Conservation (phyloP, 2,113 vertebrate genomes). For the Vidua chalybeata region DNA sequence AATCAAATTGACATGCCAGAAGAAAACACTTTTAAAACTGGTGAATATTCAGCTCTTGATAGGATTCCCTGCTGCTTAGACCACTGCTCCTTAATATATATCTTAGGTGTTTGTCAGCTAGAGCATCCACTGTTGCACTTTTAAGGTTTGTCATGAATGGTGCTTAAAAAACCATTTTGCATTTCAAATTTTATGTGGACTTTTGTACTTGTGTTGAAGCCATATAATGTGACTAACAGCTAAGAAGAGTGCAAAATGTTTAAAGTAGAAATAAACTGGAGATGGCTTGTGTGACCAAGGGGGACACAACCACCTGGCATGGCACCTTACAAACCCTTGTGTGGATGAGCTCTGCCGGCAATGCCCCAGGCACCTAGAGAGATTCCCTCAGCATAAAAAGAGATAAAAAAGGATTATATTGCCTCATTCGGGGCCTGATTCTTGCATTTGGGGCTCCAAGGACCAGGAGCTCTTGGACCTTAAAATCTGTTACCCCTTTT, state of each 20-base stretch:
- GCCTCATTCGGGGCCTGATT: neutral
- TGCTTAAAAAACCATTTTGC: neutral
- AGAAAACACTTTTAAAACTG: constrained; percentile 26
- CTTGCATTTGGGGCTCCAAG: neutral
- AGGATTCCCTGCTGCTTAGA: neutral
- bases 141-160: neutral
- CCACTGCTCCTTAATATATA: neutral
- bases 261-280: neutral
- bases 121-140: neutral
- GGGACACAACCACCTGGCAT: neutral
- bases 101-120: neutral
- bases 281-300: neutral
- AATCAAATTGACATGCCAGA: constrained; percentile 22
- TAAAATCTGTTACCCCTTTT: neutral
- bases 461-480: neutral
- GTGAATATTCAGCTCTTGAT: neutral
- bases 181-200: neutral
- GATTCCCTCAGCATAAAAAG: neutral
- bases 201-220: neutral
- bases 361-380: fast-evolving
- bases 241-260: neutral
- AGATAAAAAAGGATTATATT: neutral
- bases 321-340: neutral
- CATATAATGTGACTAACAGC: fast-evolving
- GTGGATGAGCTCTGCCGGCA: neutral